phyloP scores from a whole-genome alignment of 2,113 vertebrate species.

The Ptilonorhynchus violaceus region DNA sequence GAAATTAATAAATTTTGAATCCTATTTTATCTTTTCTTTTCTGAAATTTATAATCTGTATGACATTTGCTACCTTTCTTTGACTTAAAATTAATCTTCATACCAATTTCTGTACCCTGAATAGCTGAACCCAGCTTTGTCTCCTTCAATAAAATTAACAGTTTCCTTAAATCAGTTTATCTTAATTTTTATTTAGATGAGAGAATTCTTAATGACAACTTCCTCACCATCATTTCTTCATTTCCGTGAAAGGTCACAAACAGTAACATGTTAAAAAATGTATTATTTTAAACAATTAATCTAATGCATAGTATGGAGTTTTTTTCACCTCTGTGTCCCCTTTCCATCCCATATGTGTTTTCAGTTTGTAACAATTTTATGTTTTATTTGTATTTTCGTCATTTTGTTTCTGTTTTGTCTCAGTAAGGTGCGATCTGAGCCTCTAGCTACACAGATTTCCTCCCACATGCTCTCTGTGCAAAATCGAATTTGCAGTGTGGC shows the following conservation, averaged over 20 bases:
- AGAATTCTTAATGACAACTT: neutral
- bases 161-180: neutral
- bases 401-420: neutral
- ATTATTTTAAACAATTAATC: neutral
- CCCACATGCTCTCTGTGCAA: neutral
- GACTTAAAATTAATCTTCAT: neutral
- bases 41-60: neutral
- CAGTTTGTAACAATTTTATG: neutral
- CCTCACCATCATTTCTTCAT: neutral
- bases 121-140: neutral
- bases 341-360: neutral
- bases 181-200: neutral
- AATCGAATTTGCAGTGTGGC: neutral
- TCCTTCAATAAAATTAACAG: neutral
- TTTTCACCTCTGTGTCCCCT: neutral
- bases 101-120: neutral
- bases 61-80: neutral
- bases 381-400: neutral
- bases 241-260: neutral
- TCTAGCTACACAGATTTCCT: neutral
- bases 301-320: neutral
- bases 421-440: neutral
- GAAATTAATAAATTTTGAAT: conserved; percentile 12
- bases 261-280: neutral
- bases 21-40: neutral